Evolutionary conservation across 2,888 invertebrate genomes (phyloP), one percentile per base, ranked within the genome.

Genomic region (Mimumesa dahlbomi): DNA sequence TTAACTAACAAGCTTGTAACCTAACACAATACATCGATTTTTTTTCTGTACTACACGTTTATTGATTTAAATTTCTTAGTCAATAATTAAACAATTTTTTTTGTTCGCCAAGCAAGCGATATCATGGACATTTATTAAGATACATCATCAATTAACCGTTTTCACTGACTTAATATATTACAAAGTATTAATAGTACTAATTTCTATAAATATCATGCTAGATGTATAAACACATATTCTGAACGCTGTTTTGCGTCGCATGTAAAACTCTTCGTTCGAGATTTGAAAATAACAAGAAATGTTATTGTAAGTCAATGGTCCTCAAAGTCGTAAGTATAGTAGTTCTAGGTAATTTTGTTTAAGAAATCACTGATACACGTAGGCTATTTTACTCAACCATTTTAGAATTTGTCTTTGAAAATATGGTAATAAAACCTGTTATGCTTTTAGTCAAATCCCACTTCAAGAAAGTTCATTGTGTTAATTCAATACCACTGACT

Each of bases 271-370:
- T 57, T 52, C 14, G 40, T 46, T 61, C 46, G 25, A 59, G 31
- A 38, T 48, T 64, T 21, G 14, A 62, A 63, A 59, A 61, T 68
- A 68, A 62, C 54, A 62, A 65, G 63, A 72, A 69, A 70, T 57
- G 64, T 84, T 84, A 84, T 85, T 84, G 82, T 80, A 79, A 78
- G 68, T 79, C 81, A 53, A 75, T 87, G 87, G 86, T 85, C 86
- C 86, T 86, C 83, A 69, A 63, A 77, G 82, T 85, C 85, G 75
- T 77, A 62, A 67, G 56, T 71, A 50, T 19, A 54, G 36, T 61
- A 29, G 62, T 45, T 68, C 31, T 54, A 43, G 52, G 54, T 36
- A 59, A 54, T 54, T 25, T 42, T 31, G 25, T 53, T 61, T n/a
- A n/a, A n/a, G n/a, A n/a, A n/a, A n/a, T n/a, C n/a, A n/a, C n/a